Evolutionary conservation across 1,140 invertebrate genomes (phyloP).

Genomic region (Pseudomyrmex gracilis): DNA sequence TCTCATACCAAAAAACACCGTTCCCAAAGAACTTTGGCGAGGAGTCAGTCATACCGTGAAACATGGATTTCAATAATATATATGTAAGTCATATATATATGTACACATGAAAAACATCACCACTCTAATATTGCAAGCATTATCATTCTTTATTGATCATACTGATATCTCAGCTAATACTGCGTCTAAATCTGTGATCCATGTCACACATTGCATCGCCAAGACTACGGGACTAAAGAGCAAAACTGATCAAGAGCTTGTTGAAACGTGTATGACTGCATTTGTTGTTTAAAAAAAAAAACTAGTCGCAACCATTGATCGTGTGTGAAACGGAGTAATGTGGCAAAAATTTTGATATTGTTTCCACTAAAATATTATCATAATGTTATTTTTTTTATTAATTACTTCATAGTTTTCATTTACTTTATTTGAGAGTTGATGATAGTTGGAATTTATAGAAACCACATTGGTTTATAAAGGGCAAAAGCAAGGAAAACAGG

Average conservation of each 20-base stretch:
- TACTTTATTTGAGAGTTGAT: too few relatives aligned
- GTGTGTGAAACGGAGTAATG: too few relatives aligned
- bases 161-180: conserved; percentile 53
- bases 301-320: too few relatives aligned
- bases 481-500: too few relatives aligned
- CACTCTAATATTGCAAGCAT: conserved; percentile 57
- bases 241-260: conserved; percentile 72
- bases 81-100: background rate
- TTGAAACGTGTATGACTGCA: conserved; percentile 1
- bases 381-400: too few relatives aligned
- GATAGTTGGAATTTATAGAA: too few relatives aligned
- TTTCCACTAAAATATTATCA: too few relatives aligned
- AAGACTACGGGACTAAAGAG: conserved; percentile 62
- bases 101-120: conserved; percentile 37
- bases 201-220: conserved; percentile 67
- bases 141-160: conserved; percentile 52
- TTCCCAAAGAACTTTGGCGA: conserved; percentile 78
- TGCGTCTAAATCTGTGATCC: conserved; percentile 63
- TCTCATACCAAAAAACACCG: conserved; percentile 78
- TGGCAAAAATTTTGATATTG: too few relatives aligned
- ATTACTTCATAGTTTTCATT: too few relatives aligned
- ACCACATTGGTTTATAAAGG: too few relatives aligned
- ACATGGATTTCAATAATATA: conserved; percentile 70
- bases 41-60: conserved; percentile 66
- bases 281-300: conserved; percentile 1